Evolutionary conservation across 2,113 vertebrate species (phyloP).

Genomic region (Trogon surrucura): DNA sequence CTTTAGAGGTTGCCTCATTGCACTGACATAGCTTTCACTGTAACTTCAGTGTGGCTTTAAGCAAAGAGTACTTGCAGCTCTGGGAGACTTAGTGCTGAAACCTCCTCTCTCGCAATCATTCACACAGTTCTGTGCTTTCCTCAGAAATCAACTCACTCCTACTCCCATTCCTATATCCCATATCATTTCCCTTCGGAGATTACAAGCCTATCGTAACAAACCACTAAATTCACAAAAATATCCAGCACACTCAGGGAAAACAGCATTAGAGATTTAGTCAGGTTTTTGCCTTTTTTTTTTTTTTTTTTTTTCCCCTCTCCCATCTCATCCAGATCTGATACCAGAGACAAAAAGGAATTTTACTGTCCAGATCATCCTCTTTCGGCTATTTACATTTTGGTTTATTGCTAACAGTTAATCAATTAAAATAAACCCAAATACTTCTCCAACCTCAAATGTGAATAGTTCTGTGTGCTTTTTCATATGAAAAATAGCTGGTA

Average conservation of each 20-base stretch:
- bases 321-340: slow-evolving; percentile 31
- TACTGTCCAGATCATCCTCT: slow-evolving; percentile 16
- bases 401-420: slow-evolving; percentile 59
- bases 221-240: slow-evolving; percentile 2
- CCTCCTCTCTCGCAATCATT: not conserved
- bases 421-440: slow-evolving; percentile 42
- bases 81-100: slow-evolving; percentile 1
- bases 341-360: not conserved
- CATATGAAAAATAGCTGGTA: not conserved
- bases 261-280: not conserved
- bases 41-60: not conserved
- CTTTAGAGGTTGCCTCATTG: not conserved
- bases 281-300: no score
- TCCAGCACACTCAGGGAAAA: not conserved
- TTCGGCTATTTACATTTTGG: slow-evolving; percentile 23
- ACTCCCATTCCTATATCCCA: not conserved
- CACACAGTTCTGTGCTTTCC: not conserved
- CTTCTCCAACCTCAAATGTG: not conserved
- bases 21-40: not conserved
- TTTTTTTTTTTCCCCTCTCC: not conserved
- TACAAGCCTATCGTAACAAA: slow-evolving; percentile 25
- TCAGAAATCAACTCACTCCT: slow-evolving; percentile 6
- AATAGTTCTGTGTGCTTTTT: not conserved
- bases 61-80: slow-evolving; percentile 4
- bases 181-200: not conserved